Base-by-base conservation (phyloP, 2,888 invertebrate genomes). In the Leptogaster cylindrica region DNA sequence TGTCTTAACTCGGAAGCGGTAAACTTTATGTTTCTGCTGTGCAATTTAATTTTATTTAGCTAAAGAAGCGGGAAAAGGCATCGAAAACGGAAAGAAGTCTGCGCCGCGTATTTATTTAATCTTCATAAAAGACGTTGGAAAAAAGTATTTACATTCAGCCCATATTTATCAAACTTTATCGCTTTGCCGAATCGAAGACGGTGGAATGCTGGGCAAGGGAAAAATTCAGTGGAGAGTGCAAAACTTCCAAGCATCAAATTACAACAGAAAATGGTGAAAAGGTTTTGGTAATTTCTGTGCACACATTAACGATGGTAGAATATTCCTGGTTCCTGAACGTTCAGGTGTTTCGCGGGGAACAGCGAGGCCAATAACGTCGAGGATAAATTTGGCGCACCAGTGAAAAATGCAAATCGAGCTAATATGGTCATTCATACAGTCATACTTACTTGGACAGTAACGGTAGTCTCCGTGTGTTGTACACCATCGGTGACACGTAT, bases 401-500 rank as follows among this genome's bases (percentile, higher is more conserved):
- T 36, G 10, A 16, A 25, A 64, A 50, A 64, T 48, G 36, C 48
- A 64, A 46, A 48, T 64, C 5, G 46, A 20, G 63, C 2, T 36
- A 46, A 65, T 65, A 50, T 48, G 28, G 48, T 14, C 16, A 33
- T 48, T 48, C 33, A 48, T 31, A 48, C 14, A 48, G 7, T 25
- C 5, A 48, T 48, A 48, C 86, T 82, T 82, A 94, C 94, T 88
- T 89, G 87, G 76, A 97, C 86, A 70, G 87, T 85, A 66, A 95
- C 84, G 74, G 86, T 84, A 70, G 91, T 87, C 79, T 93, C 91
- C 23, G 92, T 90, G 77, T 88, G 87, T 80, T 95, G 95, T 70
- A 92, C 86, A 61, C 95, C 95, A 83, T 97, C 97, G 77, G 89
- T 90, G 69, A 94, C 96, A 75, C 93, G 87, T 65, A 96, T 87